These are phyloP conservation scores for Steinernema carpocapsae DNA, from an alignment of 2,888 invertebrate species.

Conservation along the genomic window DNA sequence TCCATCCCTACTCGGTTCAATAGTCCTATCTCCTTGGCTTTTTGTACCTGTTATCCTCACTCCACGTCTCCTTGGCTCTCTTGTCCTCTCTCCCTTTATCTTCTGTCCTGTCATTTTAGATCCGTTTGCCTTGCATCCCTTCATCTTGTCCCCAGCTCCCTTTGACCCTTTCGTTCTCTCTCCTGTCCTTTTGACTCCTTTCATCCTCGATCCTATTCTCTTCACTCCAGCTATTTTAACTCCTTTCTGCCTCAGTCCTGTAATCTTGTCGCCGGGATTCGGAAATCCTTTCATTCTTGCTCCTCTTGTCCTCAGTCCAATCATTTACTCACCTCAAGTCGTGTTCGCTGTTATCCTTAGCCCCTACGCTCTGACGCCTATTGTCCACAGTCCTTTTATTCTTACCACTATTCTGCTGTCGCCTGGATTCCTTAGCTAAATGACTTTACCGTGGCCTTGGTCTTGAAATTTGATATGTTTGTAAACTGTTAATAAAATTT, in stretches of 20 bases:
- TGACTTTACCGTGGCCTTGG: too few relatives aligned
- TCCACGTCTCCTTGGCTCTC: conserved; percentile 53
- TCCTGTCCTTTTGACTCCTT: conserved; percentile 56
- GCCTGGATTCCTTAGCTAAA: conserved; percentile 17
- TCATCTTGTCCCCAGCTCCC: conserved; percentile 52
- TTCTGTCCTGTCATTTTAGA: conserved; percentile 49
- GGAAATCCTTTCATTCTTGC: conserved; percentile 49
- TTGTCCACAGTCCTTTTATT: conserved; percentile 39
- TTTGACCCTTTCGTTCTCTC: conserved; percentile 53
- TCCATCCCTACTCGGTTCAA: conserved; percentile 18
- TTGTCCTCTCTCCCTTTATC: conserved; percentile 50
- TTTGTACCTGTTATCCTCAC: conserved; percentile 53
- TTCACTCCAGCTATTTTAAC: not conserved
- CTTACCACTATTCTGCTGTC: conserved; percentile 17
- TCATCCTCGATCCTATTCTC: conserved; percentile 37
- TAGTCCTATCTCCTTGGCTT: conserved; percentile 48
- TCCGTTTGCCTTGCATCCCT: conserved; percentile 50
- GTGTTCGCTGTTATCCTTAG: conserved; percentile 45
- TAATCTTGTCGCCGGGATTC: conserved; percentile 52
- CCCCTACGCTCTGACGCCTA: conserved; percentile 52
- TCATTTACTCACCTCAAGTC: conserved; percentile 38
- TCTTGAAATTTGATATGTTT: not conserved
- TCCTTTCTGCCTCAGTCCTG: conserved; percentile 32
- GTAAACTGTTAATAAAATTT: too few relatives aligned
- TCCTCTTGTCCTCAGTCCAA: conserved; percentile 44